Evolutionary conservation across 2,797 vertebrate genomes (phyloP).

Genomic region (Lacerta bilineata): DNA sequence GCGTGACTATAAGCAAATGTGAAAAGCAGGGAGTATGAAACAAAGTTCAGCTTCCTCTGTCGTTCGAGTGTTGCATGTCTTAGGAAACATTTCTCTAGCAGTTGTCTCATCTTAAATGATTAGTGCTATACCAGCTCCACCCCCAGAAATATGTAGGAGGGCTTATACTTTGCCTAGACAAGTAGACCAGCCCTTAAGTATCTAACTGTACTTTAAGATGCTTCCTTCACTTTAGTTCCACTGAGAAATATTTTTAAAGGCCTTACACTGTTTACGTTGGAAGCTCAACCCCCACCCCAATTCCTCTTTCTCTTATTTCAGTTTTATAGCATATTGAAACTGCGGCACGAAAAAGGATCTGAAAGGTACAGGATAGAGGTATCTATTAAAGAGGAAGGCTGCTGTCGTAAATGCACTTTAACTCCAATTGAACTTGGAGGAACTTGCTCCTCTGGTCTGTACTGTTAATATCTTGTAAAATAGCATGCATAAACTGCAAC

Average conservation of each 20-base stretch:
- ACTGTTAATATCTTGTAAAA: neutral
- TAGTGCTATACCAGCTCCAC: neutral
- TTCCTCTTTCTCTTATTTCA: neutral
- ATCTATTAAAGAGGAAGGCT: neutral
- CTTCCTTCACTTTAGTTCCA: slow-evolving; percentile 30
- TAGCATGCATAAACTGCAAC: slow-evolving; percentile 13
- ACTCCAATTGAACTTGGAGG: neutral
- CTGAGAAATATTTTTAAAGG: slow-evolving; percentile 12
- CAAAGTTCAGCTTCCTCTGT: neutral
- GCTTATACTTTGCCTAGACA: slow-evolving; percentile 40
- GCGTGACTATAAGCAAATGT: neutral
- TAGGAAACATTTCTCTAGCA: rapidly evolving
- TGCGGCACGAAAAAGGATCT: neutral
- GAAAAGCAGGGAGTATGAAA: neutral
- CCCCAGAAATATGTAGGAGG: slow-evolving; percentile 53
- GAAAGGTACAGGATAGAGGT: neutral
- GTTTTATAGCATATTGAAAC: neutral
- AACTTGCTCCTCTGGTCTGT: neutral
- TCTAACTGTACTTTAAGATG: slow-evolving; percentile 33
- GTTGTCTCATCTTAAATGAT: neutral
- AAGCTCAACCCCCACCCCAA: neutral
- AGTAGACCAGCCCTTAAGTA: slow-evolving; percentile 39
- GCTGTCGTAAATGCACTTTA: neutral
- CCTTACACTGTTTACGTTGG: neutral
- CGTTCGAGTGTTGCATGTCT: neutral